Conservation (phyloP, 2,888 invertebrate genomes). For the Dyspetes luteomarginatus region DNA sequence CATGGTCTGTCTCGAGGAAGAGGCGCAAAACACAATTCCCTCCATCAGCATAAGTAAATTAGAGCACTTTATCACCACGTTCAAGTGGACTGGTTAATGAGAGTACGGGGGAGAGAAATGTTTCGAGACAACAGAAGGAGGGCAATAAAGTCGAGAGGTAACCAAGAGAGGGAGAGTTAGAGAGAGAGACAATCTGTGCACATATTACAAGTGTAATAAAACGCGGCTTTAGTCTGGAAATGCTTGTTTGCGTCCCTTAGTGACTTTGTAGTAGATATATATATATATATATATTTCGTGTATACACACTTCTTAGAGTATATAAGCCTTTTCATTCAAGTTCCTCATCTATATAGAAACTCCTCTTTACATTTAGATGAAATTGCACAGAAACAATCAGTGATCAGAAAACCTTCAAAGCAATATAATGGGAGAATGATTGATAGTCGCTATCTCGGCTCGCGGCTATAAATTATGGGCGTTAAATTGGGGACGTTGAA, state of each 20-base stretch:
- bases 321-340: too few species aligned
- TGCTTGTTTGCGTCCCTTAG: constrained; percentile 26
- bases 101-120: neutral
- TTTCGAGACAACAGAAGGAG: neutral
- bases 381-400: too few species aligned
- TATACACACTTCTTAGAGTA: too few species aligned
- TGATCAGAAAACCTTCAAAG: too few species aligned
- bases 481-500: too few species aligned
- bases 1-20: too few species aligned
- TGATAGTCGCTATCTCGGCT: too few species aligned
- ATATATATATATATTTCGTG: neutral
- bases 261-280: neutral
- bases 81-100: constrained; percentile 3
- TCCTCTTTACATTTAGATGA: too few species aligned
- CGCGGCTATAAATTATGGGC: too few species aligned
- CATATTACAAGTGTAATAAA: constrained; percentile 36
- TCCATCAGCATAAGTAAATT: constrained; percentile 22
- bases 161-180: neutral
- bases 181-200: neutral
- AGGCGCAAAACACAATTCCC: neutral
- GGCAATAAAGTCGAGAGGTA: neutral
- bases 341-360: too few species aligned
- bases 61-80: neutral
- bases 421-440: too few species aligned
- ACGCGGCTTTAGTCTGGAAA: constrained; percentile 20